Evolutionary conservation across 1,140 invertebrate species (phyloP).

Genomic region (Andricus grossulariae): DNA sequence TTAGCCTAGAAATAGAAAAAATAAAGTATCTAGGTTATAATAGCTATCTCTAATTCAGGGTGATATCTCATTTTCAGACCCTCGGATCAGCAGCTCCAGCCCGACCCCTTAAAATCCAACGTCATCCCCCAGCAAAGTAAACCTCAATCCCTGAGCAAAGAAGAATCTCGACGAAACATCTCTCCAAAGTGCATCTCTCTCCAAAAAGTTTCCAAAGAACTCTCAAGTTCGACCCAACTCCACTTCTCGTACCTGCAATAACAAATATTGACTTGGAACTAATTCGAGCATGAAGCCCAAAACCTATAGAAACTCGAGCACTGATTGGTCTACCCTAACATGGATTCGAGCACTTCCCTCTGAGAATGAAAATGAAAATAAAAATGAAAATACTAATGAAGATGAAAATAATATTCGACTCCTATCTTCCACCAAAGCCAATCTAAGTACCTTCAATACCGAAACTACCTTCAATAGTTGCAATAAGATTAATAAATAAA

Average conservation of each 20-base stretch:
- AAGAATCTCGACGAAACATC: constrained; percentile 18
- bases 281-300: constrained; percentile 25
- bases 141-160: constrained; percentile 20
- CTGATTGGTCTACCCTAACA: constrained; percentile 18
- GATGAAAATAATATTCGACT: neutral
- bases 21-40: no score
- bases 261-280: constrained; percentile 20
- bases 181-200: constrained; percentile 3
- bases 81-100: neutral
- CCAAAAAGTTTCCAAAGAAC: neutral
- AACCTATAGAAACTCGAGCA: constrained; percentile 2
- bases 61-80: neutral
- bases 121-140: constrained; percentile 17
- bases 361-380: neutral
- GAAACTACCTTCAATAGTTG: no score
- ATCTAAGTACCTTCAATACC: no score
- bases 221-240: constrained; percentile 19
- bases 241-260: neutral
- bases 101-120: neutral
- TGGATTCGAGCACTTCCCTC: neutral
- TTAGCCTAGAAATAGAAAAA: no score
- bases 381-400: neutral
- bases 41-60: neutral
- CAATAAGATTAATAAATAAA: no score
- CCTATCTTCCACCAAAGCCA: no score